Base-by-base conservation (phyloP, 2,888 invertebrate species). In the Lamellibrachia satsuma region DNA sequence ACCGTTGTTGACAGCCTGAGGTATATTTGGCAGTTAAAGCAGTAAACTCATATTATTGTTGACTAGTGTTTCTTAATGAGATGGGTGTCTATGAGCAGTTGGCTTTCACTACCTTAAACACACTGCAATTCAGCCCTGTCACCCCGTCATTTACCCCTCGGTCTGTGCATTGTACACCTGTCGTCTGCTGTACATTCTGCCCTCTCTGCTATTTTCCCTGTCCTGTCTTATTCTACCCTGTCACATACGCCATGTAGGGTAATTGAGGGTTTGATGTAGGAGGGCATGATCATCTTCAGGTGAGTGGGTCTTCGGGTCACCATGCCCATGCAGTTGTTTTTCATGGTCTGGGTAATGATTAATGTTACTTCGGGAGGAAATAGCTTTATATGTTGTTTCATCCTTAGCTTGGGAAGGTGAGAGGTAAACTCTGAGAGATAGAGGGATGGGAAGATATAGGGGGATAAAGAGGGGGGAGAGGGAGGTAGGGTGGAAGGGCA, bases 111-210 rank as follows among this genome's bases (percentile, higher is more conserved):
- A 75, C 75, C 75, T 4, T 75, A 75, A 15, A 75, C 75, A 75
- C 75, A 75, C 75, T 22, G 75, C 75, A 75, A 75, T 75, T 75
- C 75, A 75, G n/a, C 75, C 75, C 75, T 75, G 75, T 75, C 75
- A 75, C 75, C 75, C 75, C 22, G 22, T n/a, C 75, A 75, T 75
- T 75, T 75, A 75, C 75, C 75, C 57, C 75, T 75, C 75, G n/a
- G 75, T 22, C 75, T 75, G 75, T 75, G 15, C 75, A 75, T 75
- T 75, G 75, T 75, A 75, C 22, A 22, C 75, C 75, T 75, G 75
- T 75, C 75, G 75, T 75, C 75, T 75, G 15, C n/a, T 22, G 22
- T 22, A 75, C 75, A 75, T 22, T 15, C n/a, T 75, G 75, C 75
- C 22, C 75, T 57, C 57, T 75, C 75, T 75, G 75, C 75, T 75